phyloP scores from a whole-genome alignment of 2,888 invertebrate genomes.

The Graphium colonna region DNA sequence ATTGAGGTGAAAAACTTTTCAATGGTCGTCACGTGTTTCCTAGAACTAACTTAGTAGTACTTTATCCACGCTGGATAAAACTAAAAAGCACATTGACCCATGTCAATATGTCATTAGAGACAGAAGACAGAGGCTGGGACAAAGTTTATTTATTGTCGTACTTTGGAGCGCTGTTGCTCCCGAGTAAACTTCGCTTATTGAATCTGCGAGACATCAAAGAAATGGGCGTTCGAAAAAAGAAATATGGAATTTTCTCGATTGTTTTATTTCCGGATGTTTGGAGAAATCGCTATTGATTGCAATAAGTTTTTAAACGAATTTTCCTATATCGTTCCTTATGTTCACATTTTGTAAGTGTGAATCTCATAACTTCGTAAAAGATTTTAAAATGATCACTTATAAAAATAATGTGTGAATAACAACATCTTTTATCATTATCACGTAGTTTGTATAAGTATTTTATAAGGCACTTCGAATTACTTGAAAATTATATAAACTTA shows the following conservation, averaged over 20 bases:
- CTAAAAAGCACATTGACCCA: background rate
- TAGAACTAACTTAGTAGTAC: background rate
- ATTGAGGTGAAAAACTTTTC: background rate
- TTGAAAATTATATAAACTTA: background rate
- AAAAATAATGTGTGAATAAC: background rate
- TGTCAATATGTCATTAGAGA: slow-evolving; percentile 4
- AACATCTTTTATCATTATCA: background rate
- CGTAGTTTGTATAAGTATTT: background rate
- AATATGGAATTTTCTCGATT: background rate
- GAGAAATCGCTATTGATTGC: background rate
- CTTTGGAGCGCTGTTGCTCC: background rate
- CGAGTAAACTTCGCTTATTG: background rate
- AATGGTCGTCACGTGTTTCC: background rate
- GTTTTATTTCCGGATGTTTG: background rate
- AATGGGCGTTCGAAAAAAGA: background rate
- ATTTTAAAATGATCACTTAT: background rate
- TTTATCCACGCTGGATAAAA: background rate
- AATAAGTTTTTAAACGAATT: background rate
- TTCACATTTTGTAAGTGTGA: background rate
- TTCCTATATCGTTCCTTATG: background rate
- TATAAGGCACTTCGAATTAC: background rate
- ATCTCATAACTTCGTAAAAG: background rate
- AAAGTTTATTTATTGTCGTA: background rate
- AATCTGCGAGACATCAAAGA: slow-evolving; percentile 4
- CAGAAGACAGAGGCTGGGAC: background rate